Conservation (phyloP, 2,888 invertebrate species). For the Hermodice carunculata region DNA sequence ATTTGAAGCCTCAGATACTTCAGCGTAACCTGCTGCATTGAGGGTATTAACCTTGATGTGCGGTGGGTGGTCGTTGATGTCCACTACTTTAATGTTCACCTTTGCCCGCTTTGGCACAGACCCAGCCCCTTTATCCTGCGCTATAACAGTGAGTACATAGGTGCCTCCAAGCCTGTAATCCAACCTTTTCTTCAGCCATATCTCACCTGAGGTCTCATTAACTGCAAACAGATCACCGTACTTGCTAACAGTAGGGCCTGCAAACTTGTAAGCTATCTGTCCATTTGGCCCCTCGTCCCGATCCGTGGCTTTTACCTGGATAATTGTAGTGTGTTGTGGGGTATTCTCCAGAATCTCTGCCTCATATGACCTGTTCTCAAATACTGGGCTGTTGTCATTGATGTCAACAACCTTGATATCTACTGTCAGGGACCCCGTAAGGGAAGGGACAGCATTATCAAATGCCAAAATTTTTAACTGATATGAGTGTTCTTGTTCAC, state of each 20-base stretch:
- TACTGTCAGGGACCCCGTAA: slow-evolving; percentile 6
- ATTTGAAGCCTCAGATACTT: slow-evolving; percentile 20
- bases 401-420: slow-evolving; percentile 20
- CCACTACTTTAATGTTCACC: slow-evolving; percentile 10
- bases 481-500: slow-evolving; percentile 12
- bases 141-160: slow-evolving; percentile 10
- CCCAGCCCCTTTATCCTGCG: slow-evolving; percentile 17
- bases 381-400: slow-evolving; percentile 20
- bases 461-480: slow-evolving; percentile 11
- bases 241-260: slow-evolving; percentile 1
- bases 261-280: slow-evolving; percentile 9
- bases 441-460: slow-evolving; percentile 13
- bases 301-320: slow-evolving; percentile 13
- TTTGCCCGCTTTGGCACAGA: slow-evolving; percentile 15
- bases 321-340: slow-evolving; percentile 11
- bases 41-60: slow-evolving; percentile 23
- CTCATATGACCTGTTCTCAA: slow-evolving; percentile 5
- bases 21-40: slow-evolving; percentile 6
- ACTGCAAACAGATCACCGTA: slow-evolving; percentile 16
- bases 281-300: slow-evolving; percentile 17
- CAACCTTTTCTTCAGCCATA: slow-evolving; percentile 10
- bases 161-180: slow-evolving; percentile 9
- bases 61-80: slow-evolving; percentile 19
- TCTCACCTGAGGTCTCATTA: slow-evolving; percentile 12
- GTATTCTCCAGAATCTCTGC: slow-evolving; percentile 14